These are phyloP conservation scores for Brenthis daphne DNA, from an alignment of 2,888 invertebrate species.

Conservation along the genomic window DNA sequence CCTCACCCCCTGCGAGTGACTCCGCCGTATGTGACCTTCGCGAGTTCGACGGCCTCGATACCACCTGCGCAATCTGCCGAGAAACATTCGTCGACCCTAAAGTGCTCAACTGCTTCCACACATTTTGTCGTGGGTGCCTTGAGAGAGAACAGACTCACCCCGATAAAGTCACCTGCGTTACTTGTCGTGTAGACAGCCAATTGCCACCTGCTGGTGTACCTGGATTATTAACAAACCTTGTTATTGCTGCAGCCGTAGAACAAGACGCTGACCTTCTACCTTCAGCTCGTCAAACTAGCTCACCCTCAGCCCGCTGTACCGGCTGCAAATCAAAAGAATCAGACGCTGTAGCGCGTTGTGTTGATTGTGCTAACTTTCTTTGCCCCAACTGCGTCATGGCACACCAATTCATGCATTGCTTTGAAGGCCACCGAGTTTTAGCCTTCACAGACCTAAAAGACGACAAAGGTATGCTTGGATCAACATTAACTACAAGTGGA, in stretches of 20 bases:
- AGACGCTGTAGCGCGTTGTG: slow-evolving; percentile 97
- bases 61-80: slow-evolving; percentile 87
- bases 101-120: slow-evolving; percentile 91
- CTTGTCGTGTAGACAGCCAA: slow-evolving; percentile 81
- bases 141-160: slow-evolving; percentile 87
- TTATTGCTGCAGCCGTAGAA: slow-evolving; percentile 79
- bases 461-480: slow-evolving; percentile 79
- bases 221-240: slow-evolving; percentile 86
- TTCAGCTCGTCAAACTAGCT: slow-evolving; percentile 70
- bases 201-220: slow-evolving; percentile 82
- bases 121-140: slow-evolving; percentile 91
- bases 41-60: slow-evolving; percentile 83
- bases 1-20: slow-evolving; percentile 93
- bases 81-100: slow-evolving; percentile 89
- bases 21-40: slow-evolving; percentile 90
- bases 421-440: slow-evolving; percentile 96
- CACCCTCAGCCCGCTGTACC: slow-evolving; percentile 89
- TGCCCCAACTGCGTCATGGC: slow-evolving; percentile 99
- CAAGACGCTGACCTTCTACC: slow-evolving; percentile 79
- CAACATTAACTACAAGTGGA: slow-evolving; percentile 80
- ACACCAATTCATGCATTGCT: slow-evolving; percentile 99
- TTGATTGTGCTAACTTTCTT: slow-evolving; percentile 97
- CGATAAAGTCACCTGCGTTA: slow-evolving; percentile 89
- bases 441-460: slow-evolving; percentile 86
- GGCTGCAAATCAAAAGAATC: slow-evolving; percentile 98